phyloP scores from a whole-genome alignment of 2,888 invertebrate species.

The Oscheius sp. region DNA sequence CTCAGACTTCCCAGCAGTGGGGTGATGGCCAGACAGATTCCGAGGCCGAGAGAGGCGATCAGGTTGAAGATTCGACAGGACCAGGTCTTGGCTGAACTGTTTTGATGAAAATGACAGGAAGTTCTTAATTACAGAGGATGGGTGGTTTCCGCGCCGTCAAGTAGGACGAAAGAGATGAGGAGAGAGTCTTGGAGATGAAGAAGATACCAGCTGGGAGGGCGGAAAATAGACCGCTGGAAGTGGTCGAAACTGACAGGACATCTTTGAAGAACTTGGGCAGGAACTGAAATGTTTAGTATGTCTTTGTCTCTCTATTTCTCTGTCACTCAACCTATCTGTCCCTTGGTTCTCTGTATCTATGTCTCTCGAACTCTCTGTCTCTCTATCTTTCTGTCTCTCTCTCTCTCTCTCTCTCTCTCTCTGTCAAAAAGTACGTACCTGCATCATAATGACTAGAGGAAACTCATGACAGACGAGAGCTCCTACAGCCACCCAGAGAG shows the following conservation, averaged over 20 bases:
- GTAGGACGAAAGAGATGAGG: constrained; percentile 65
- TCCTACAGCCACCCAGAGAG: constrained; percentile 66
- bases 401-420: no score
- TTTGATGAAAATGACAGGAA: neutral
- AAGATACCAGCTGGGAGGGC: constrained; percentile 67
- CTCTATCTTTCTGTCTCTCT: no score
- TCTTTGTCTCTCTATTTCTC: no score
- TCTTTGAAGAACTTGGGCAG: constrained; percentile 69
- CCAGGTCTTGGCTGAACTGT: constrained; percentile 47
- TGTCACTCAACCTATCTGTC: no score
- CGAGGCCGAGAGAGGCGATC: constrained; percentile 69
- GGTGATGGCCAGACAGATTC: constrained; percentile 66
- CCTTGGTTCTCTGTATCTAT: no score
- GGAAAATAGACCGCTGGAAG: constrained; percentile 66
- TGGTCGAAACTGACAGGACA: constrained; percentile 57
- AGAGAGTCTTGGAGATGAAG: constrained; percentile 67
- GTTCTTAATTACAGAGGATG: constrained; percentile 20
- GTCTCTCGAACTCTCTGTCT: no score
- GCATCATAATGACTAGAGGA: constrained; percentile 70
- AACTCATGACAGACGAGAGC: constrained; percentile 72
- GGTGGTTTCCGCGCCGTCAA: constrained; percentile 50
- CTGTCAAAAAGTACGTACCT: constrained; percentile 16
- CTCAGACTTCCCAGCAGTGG: constrained; percentile 59
- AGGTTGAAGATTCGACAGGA: constrained; percentile 60
- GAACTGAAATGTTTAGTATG: constrained; percentile 47